Conservation (phyloP, 2,797 vertebrate species). For the Pseudomugil gertrudae region DNA sequence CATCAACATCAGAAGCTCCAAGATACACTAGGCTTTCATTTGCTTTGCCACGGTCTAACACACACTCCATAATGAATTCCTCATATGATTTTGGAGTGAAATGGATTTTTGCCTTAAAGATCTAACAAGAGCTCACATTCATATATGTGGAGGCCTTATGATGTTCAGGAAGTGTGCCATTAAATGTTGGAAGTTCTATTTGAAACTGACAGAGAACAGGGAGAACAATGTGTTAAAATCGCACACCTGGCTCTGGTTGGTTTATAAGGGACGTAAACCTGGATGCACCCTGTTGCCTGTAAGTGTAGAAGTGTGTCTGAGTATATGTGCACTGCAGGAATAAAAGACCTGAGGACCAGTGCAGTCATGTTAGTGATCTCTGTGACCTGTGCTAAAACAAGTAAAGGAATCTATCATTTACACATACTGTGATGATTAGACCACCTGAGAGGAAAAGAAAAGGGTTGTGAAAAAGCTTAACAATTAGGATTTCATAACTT, state of each 20-base stretch:
- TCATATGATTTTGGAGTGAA: slow-evolving; percentile 18
- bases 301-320: slow-evolving; percentile 37
- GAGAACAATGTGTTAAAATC: slow-evolving; percentile 59
- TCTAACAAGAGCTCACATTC: slow-evolving; percentile 17
- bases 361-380: slow-evolving; percentile 34
- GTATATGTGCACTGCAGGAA: slow-evolving; percentile 20
- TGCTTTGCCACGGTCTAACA: slow-evolving; percentile 29
- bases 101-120: slow-evolving; percentile 21
- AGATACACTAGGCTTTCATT: slow-evolving; percentile 14
- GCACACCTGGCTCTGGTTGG: slow-evolving; percentile 66
- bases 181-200: slow-evolving; percentile 45
- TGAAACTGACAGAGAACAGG: slow-evolving; percentile 48
- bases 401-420: slow-evolving; percentile 34
- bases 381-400: slow-evolving; percentile 49
- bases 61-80: slow-evolving; percentile 21
- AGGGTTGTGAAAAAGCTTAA: background rate
- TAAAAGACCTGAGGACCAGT: slow-evolving; percentile 51
- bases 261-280: slow-evolving; percentile 72
- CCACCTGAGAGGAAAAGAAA: slow-evolving; percentile 46
- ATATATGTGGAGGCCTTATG: slow-evolving; percentile 31
- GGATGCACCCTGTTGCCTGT: slow-evolving; percentile 58
- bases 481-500: slow-evolving; percentile 3
- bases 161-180: slow-evolving; percentile 37
- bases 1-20: slow-evolving; percentile 31
- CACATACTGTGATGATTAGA: slow-evolving; percentile 32